These are phyloP conservation scores for Toxotes jaculatrix DNA, from an alignment of 2,113 vertebrate genomes.

Conservation along the genomic window DNA sequence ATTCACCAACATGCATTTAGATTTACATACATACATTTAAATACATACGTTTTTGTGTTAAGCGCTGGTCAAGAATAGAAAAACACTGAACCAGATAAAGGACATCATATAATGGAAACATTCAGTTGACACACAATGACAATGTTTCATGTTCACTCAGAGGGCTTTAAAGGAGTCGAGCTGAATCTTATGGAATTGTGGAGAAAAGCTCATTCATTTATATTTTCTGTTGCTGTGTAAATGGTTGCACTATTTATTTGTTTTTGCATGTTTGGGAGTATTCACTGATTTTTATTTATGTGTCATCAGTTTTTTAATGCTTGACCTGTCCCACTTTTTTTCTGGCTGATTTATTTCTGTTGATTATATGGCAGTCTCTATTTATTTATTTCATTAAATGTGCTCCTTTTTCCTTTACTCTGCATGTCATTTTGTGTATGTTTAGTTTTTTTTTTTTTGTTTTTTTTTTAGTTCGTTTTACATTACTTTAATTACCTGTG, in stretches of 20 bases:
- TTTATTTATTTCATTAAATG: conserved; percentile 59
- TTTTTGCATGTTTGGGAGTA: background rate
- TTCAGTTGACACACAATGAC: background rate
- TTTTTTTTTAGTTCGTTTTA: background rate
- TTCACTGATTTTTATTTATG: conserved; percentile 5
- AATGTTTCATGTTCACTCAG: background rate
- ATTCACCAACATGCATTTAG: background rate
- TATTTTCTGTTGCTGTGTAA: background rate
- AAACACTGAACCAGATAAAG: background rate
- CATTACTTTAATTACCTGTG: background rate
- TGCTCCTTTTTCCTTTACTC: background rate
- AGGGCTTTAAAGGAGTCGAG: background rate
- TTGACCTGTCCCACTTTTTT: conserved; percentile 1
- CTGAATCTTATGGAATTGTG: background rate
- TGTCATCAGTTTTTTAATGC: background rate
- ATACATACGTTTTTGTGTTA: background rate
- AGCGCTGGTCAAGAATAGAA: background rate
- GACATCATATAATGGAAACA: background rate
- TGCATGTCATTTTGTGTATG: background rate
- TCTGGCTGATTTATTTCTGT: background rate
- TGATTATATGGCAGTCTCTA: background rate
- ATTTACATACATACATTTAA: no score
- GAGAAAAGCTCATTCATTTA: background rate
- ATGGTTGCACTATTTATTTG: background rate
- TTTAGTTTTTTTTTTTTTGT: background rate